phyloP scores from a whole-genome alignment of 1,140 invertebrate species.

The Holotrichia oblita region DNA sequence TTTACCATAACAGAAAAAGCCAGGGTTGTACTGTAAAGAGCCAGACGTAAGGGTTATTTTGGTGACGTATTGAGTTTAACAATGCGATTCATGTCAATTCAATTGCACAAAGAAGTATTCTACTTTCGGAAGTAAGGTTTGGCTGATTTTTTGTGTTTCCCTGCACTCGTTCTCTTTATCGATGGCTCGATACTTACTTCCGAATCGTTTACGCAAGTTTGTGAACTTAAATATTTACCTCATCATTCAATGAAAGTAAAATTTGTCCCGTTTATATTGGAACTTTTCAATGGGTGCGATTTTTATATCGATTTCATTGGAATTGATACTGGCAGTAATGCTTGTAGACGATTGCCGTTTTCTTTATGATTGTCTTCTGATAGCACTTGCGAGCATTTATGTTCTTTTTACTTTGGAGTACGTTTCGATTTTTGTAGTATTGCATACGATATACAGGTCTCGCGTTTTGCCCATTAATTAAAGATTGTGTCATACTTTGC shows the following conservation, averaged over 20 bases:
- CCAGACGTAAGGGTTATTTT: slow-evolving; percentile 53
- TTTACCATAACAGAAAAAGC: slow-evolving; percentile 58
- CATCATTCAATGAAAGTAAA: slow-evolving; percentile 40
- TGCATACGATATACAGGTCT: too few relatives aligned
- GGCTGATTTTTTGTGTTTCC: slow-evolving; percentile 39
- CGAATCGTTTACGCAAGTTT: slow-evolving; percentile 44
- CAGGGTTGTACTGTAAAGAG: slow-evolving; percentile 47
- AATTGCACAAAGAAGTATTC: slow-evolving; percentile 54
- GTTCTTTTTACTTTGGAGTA: not conserved
- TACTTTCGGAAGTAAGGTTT: slow-evolving; percentile 49
- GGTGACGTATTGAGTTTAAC: slow-evolving; percentile 52
- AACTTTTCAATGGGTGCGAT: slow-evolving; percentile 31
- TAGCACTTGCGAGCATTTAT: not conserved
- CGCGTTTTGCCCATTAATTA: too few relatives aligned
- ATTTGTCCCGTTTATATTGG: slow-evolving; percentile 35
- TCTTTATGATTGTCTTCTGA: slow-evolving; percentile 11
- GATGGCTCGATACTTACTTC: slow-evolving; percentile 41
- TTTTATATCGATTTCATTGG: slow-evolving; percentile 10
- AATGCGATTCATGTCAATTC: slow-evolving; percentile 55
- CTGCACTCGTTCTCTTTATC: slow-evolving; percentile 37
- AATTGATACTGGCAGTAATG: not conserved
- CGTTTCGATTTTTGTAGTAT: too few relatives aligned
- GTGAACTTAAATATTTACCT: slow-evolving; percentile 59
- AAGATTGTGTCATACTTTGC: too few relatives aligned
- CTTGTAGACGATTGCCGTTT: not conserved